Percentiles rank a stretch among this genome's conserved stretches.
Conservation (phyloP, 2,888 invertebrate species). For the Lasioglossum oenotherae region DNA sequence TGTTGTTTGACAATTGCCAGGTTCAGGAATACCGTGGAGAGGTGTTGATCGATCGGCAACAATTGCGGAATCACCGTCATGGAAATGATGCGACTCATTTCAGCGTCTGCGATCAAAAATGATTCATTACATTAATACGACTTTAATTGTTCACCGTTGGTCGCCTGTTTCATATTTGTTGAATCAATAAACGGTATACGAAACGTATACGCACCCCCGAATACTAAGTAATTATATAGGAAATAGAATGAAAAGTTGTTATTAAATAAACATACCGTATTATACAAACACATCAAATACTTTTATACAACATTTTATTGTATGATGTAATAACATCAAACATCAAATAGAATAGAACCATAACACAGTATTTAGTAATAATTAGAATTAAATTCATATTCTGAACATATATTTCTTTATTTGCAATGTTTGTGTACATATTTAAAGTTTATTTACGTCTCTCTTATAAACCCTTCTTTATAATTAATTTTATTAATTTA, state of each 20-base stretch:
- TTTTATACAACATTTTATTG: too few relatives aligned
- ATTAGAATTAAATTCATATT: too few relatives aligned
- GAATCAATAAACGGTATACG: neutral
- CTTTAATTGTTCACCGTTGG: neutral
- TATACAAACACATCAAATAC: too few relatives aligned
- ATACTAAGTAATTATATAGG: neutral
- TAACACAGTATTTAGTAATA: too few relatives aligned
- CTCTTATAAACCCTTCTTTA: too few relatives aligned
- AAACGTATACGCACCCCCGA: neutral
- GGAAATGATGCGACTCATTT: neutral
- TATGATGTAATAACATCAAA: too few relatives aligned
- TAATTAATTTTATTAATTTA: too few relatives aligned
- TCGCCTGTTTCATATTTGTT: neutral
- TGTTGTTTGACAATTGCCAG: neutral
- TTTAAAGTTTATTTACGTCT: too few relatives aligned
- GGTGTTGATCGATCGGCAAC: conserved; percentile 13
- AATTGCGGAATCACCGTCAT: neutral
- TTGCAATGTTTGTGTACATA: too few relatives aligned
- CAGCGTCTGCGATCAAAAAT: conserved; percentile 23
- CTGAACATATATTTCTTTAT: too few relatives aligned
- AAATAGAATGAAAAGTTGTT: neutral
- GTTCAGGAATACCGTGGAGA: neutral
- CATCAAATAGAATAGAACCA: too few relatives aligned
- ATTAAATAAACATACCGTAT: too few relatives aligned
- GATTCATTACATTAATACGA: conserved; percentile 6